A percentile compares a stretch with the other conserved stretches of the same genome.
These are phyloP conservation scores for Calonectris borealis DNA, from an alignment of 2,113 vertebrate species.

Conservation along the genomic window DNA sequence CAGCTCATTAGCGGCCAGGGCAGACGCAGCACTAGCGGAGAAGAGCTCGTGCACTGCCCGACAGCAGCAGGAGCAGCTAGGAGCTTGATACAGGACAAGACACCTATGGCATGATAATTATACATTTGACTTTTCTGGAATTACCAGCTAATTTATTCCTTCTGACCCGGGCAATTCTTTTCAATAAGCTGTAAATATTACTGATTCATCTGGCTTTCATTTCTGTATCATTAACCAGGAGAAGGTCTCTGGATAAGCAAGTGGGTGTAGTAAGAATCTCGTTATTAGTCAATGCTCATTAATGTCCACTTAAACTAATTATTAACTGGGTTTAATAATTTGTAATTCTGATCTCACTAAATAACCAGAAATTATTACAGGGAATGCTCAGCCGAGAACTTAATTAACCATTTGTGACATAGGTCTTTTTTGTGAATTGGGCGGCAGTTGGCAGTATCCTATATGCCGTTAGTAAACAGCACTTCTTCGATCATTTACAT, in stretches of 20 bases:
- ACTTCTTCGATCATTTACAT: neutral
- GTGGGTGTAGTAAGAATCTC: conserved; percentile 31
- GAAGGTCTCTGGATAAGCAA: conserved; percentile 38
- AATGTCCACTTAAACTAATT: conserved; percentile 55
- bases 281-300: conserved; percentile 53
- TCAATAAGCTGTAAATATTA: neutral
- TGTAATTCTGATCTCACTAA: neutral
- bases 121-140: neutral
- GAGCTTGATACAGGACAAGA: neutral
- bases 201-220: conserved; percentile 25
- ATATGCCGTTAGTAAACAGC: fast-evolving
- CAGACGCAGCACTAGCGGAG: fast-evolving
- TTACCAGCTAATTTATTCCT: neutral
- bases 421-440: neutral
- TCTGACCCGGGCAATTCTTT: neutral
- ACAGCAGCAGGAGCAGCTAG: neutral
- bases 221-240: conserved; percentile 35
- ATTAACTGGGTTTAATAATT: conserved; percentile 42
- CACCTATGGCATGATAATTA: neutral
- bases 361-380: neutral
- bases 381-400: neutral
- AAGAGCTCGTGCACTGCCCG: neutral
- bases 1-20: neutral
- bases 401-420: neutral
- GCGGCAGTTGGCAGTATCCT: neutral